Base-by-base conservation (phyloP, 2,888 invertebrate genomes). In the Gasteruption jaculator region DNA sequence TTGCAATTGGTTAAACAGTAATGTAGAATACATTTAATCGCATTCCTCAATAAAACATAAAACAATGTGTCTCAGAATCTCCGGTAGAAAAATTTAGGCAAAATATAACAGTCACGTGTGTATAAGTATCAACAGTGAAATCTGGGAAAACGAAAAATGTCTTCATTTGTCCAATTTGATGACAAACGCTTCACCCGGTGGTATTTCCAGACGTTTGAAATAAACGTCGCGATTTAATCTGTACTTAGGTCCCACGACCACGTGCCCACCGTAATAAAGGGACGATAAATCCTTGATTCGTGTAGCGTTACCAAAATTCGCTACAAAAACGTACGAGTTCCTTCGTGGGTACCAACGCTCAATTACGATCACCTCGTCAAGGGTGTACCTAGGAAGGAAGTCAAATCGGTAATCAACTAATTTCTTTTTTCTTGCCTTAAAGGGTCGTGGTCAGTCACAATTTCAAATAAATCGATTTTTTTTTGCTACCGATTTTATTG, bases 271-370 rank as follows among this genome's bases (percentile, higher is more conserved):
- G 60, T 87, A 90, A 63, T 85, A 84, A 69, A 84, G 77, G 1
- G 80, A 77, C 0, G 87, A 85, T 41, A 90, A 73, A 71, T 90
- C 88, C 37, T 82, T 80, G 2, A 76, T 76, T 25, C 82, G 77
- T 12, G 76, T 71, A 6, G 64, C 65, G 25, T 65, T 72, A 0
- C 85, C 85, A 3, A 88, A 75, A 73, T 90, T 90, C 2, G 82
- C 82, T 0, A 89, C 79, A 45, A 85, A 80, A 0, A 86, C 83
- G 60, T 83, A 87, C 1, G 86, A 81, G 60, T 86, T 84, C 43
- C 86, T 76, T 11, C 90, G 76, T 1, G 89, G 89, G 68, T 83
- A 89, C 77, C 83, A 84, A 31, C 90, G 75, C 61, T 90, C 88
- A 12, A 88, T 78, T 3, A 90, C 72, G 31, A 89, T 75, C 41